phyloP scores from a whole-genome alignment of 1,140 invertebrate genomes.

The Calliopsis andreniformis region DNA sequence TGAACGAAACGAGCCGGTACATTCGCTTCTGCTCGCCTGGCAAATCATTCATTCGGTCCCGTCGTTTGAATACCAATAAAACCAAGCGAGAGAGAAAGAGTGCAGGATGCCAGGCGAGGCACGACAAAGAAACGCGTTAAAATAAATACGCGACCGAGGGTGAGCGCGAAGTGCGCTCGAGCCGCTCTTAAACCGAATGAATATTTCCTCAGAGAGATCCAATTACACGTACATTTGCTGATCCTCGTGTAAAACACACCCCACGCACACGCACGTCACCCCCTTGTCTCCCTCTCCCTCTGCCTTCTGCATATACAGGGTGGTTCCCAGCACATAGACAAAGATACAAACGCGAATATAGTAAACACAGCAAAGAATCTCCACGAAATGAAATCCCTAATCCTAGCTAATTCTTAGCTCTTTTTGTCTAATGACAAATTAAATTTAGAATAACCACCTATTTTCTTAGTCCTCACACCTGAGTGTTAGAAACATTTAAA shows the following conservation, averaged over 20 bases:
- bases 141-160: conserved; percentile 10
- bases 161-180: background rate
- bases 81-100: background rate
- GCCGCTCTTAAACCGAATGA: conserved; percentile 45
- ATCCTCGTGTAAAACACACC: conserved; percentile 48
- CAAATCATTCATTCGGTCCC: conserved; percentile 3
- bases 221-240: conserved; percentile 50
- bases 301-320: background rate
- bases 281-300: no score
- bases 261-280: background rate
- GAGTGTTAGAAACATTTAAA: no score
- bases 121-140: conserved; percentile 25
- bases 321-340: no score
- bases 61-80: background rate
- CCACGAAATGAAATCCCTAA: no score
- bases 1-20: background rate
- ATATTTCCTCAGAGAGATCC: conserved; percentile 57
- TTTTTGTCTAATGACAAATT: no score
- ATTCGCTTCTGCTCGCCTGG: background rate
- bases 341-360: no score
- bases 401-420: no score
- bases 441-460: no score
- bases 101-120: background rate
- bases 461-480: no score
- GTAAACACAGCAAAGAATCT: no score